phyloP scores from a whole-genome alignment of 1,140 invertebrate genomes.

The Bombyx mandarina region DNA sequence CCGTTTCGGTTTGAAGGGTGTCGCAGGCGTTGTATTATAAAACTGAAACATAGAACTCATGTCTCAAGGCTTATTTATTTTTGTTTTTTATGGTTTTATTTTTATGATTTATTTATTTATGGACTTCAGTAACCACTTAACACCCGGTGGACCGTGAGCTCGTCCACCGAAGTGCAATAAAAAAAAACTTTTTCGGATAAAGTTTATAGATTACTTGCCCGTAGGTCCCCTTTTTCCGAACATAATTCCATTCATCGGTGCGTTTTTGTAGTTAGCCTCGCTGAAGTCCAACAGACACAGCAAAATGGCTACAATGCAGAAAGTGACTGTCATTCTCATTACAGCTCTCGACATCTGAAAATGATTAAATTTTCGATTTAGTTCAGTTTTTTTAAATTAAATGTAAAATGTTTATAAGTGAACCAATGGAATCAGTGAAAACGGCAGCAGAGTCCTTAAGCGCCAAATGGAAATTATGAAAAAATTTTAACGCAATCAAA shows the following conservation, averaged over 20 bases:
- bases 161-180: background rate
- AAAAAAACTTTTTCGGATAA: background rate
- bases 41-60: no score
- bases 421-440: background rate
- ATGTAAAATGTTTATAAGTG: constrained; percentile 5
- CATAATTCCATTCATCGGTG: constrained; percentile 93
- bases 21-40: no score
- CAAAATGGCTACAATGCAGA: constrained; percentile 37
- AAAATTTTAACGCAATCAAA: no score
- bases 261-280: constrained; percentile 85
- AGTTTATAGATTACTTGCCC: constrained; percentile 37
- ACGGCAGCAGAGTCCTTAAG: no score
- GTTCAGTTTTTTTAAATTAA: background rate
- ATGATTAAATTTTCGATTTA: constrained; percentile 2
- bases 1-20: background rate
- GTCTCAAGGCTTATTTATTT: no score
- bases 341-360: constrained; percentile 43
- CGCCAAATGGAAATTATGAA: no score
- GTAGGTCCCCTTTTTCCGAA: constrained; percentile 84
- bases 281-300: constrained; percentile 42
- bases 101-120: background rate
- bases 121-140: no score
- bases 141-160: no score
- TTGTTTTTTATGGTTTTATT: no score
- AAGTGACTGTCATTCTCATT: constrained; percentile 30